Percentiles rank a stretch among this genome's conserved stretches.
These are phyloP conservation scores for Lepidurus apus DNA, from an alignment of 1,140 invertebrate genomes.

Conservation along the genomic window DNA sequence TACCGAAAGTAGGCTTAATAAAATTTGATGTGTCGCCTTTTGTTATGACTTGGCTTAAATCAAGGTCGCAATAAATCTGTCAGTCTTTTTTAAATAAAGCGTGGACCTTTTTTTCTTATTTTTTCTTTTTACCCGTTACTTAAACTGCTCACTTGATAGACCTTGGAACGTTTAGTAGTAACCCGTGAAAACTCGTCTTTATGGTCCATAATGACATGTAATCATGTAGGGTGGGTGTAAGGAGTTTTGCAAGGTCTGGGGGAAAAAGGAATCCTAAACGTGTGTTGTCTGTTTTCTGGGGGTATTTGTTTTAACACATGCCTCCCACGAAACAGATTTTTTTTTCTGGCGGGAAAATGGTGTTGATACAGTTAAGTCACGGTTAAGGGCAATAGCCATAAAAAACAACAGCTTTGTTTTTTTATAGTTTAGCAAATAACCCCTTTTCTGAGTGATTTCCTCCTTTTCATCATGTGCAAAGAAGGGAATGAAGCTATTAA, in stretches of 20 bases:
- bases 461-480: too few species aligned
- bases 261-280: not conserved
- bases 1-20: not conserved
- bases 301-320: not conserved
- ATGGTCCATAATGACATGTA: slow-evolving; percentile 15
- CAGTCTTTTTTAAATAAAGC: not conserved
- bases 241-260: not conserved
- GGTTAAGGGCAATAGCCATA: too few species aligned
- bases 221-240: slow-evolving; percentile 13
- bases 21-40: not conserved
- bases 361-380: too few species aligned
- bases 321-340: not conserved
- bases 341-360: too few species aligned
- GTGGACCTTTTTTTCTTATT: not conserved
- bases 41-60: not conserved
- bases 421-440: too few species aligned
- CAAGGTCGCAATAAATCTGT: slow-evolving; percentile 5
- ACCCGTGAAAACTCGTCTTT: slow-evolving; percentile 9
- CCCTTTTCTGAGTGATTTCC: too few species aligned
- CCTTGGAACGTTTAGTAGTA: slow-evolving; percentile 2
- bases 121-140: not conserved
- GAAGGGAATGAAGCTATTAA: too few species aligned
- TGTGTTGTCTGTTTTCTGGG: not conserved
- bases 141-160: not conserved
- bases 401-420: too few species aligned